phyloP scores from a whole-genome alignment of 2,888 invertebrate species.

The Sphaeridia pumilis region DNA sequence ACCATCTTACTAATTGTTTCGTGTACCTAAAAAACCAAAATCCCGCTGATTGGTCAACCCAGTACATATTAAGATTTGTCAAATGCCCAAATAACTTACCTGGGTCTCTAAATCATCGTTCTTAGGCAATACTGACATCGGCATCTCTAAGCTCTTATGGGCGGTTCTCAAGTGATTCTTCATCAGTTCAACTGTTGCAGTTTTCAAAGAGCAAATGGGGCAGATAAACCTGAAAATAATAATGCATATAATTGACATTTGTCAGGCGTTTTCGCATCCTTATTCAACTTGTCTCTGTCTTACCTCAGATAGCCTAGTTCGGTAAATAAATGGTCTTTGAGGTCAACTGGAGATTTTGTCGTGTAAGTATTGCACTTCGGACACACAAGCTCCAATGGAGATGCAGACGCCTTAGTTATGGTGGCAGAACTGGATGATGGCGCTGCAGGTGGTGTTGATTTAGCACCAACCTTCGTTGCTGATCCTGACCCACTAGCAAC shows the following conservation, averaged over 20 bases:
- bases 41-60: background rate
- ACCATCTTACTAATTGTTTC: conserved; percentile 13
- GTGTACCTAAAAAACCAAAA: conserved; percentile 17
- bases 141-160: no score
- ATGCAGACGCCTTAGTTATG: conserved; percentile 6
- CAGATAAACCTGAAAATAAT: no score
- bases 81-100: conserved; percentile 16
- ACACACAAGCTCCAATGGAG: conserved; percentile 40
- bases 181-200: no score
- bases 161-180: no score
- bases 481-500: background rate
- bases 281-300: no score
- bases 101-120: conserved; percentile 24
- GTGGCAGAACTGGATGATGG: background rate
- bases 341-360: conserved; percentile 48
- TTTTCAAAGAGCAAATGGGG: no score
- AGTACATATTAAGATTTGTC: background rate
- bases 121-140: conserved; percentile 17
- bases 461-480: background rate
- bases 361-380: conserved; percentile 50
- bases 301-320: conserved; percentile 56
- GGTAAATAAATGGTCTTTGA: conserved; percentile 55
- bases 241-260: no score
- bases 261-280: no score
- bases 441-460: background rate